Percentiles rank a stretch among this genome's conserved stretches.
These are phyloP conservation scores for Oreotrochilus melanogaster DNA, from an alignment of 2,113 vertebrate species.

Conservation along the genomic window DNA sequence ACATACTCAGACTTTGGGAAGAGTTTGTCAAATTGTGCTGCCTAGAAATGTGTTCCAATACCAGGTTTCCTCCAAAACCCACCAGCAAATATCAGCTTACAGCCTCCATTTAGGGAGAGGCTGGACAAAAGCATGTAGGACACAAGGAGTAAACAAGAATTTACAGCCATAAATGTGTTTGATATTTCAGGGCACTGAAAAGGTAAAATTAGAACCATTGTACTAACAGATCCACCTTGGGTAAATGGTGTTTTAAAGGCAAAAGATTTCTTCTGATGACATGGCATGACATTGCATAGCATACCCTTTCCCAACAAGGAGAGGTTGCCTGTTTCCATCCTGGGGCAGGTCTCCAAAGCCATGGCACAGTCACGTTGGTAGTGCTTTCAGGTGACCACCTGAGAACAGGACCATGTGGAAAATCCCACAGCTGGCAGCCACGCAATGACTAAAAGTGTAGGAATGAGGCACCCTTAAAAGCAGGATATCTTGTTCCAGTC, in stretches of 20 bases:
- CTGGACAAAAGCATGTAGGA: neutral
- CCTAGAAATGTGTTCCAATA: neutral
- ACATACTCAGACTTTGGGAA: neutral
- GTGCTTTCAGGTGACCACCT: neutral
- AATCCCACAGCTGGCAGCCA: neutral
- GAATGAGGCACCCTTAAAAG: neutral
- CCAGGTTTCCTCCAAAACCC: neutral
- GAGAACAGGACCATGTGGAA: neutral
- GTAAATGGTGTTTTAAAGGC: neutral
- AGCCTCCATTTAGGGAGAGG: neutral
- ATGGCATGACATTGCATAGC: neutral
- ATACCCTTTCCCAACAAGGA: neutral
- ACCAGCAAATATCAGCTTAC: neutral
- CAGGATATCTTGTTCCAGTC: neutral
- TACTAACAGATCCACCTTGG: neutral
- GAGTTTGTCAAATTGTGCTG: neutral
- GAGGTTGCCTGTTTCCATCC: fast-evolving
- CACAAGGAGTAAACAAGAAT: neutral
- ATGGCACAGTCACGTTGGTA: fast-evolving
- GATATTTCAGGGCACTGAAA: neutral
- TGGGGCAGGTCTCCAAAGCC: neutral
- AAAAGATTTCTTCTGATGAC: neutral
- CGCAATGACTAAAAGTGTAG: neutral
- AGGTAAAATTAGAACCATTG: neutral
- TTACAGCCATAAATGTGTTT: neutral